Conservation (phyloP, 2,113 vertebrate species). For the Oenanthe melanoleuca region DNA sequence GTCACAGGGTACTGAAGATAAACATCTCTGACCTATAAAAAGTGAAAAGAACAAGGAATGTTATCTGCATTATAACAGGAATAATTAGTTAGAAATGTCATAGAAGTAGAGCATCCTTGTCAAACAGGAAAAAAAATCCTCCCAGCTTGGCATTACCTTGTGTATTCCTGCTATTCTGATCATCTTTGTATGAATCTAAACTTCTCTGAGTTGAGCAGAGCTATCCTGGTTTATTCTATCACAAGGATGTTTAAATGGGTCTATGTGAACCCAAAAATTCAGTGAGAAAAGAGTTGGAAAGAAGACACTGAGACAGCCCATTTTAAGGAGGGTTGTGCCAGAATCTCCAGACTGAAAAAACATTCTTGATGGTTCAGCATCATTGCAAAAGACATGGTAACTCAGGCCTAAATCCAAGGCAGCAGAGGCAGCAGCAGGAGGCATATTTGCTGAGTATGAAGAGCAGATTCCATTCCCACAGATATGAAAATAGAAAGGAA, state of each 20-base stretch:
- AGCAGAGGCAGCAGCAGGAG: constrained; percentile 22
- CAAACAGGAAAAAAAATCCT: neutral
- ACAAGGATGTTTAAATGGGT: neutral
- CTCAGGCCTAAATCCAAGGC: constrained; percentile 25
- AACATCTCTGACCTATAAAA: constrained; percentile 21
- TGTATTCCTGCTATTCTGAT: neutral
- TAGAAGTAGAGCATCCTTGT: neutral
- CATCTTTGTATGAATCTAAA: neutral
- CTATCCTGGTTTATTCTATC: neutral
- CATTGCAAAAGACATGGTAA: constrained; percentile 42
- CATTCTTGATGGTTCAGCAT: constrained; percentile 18
- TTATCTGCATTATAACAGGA: neutral
- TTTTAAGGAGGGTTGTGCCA: neutral
- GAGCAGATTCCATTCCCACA: constrained; percentile 56
- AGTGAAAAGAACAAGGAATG: neutral
- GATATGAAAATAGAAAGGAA: constrained; percentile 66
- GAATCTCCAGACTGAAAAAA: constrained; percentile 17
- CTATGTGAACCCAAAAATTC: neutral
- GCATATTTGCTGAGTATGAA: constrained; percentile 18
- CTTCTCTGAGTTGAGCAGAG: neutral
- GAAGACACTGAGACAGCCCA: neutral
- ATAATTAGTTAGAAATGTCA: constrained; percentile 1
- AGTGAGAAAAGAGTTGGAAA: neutral
- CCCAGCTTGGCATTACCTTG: neutral
- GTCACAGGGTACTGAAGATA: neutral